phyloP scores from a whole-genome alignment of 2,888 invertebrate genomes.

The Oasisia sp. region DNA sequence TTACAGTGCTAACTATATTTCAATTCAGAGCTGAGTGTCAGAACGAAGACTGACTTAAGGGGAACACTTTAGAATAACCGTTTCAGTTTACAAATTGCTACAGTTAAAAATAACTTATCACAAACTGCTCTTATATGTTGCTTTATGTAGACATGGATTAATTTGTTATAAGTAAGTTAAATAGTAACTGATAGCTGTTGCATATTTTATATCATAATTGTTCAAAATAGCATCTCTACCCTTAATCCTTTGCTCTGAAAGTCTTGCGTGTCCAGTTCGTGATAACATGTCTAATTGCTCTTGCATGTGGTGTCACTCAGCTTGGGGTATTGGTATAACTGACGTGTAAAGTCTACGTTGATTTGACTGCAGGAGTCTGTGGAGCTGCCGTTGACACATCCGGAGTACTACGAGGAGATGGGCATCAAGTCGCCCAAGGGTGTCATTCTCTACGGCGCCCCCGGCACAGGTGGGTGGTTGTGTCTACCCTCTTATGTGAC shows the following conservation, averaged over 20 bases:
- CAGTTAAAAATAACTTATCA: too few species aligned
- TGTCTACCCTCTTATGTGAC: neutral
- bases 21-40: neutral
- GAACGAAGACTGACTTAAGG: neutral
- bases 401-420: slow-evolving; percentile 99
- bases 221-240: too few species aligned
- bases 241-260: too few species aligned
- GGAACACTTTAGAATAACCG: neutral
- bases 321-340: too few species aligned
- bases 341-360: neutral
- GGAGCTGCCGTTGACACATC: slow-evolving; percentile 97
- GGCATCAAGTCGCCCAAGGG: slow-evolving; percentile 99
- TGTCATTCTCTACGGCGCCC: slow-evolving; percentile 96
- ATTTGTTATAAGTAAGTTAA: too few species aligned
- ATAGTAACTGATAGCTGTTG: too few species aligned
- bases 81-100: neutral
- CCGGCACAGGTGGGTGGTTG: slow-evolving; percentile 82
- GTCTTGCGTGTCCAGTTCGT: too few species aligned
- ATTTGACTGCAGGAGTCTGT: slow-evolving; percentile 82
- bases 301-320: too few species aligned
- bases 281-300: too few species aligned
- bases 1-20: neutral
- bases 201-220: too few species aligned
- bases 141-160: too few species aligned
- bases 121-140: too few species aligned